Base-by-base conservation (phyloP, 2,888 invertebrate genomes). In the Chrysopilus asiliformis region DNA sequence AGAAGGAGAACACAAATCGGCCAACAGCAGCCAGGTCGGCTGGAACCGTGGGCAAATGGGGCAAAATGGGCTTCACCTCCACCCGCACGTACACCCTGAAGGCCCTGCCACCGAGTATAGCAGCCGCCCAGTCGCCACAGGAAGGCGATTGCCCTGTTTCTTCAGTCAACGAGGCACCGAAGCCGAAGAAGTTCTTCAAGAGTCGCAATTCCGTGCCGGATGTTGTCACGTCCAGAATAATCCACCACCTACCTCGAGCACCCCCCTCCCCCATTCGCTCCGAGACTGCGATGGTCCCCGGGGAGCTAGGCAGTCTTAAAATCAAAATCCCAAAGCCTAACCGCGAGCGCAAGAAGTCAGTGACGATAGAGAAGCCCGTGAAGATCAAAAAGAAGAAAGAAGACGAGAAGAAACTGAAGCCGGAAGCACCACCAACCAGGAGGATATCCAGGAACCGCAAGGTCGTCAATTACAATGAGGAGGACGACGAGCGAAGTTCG, bases 31-130 rank as follows among this genome's bases (percentile, higher is more conserved):
- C 89, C 34, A 78, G 86, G 47, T 87, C 89, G 19, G 83, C 89
- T 47, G 90, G 89, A 45, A 86, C 85, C 20, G 81, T 90, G 47
- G 90, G 90, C 49, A 85, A 89, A 70, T 91, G 90, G 89, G 90
- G 90, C 48, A 85, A 86, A 60, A 89, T 89, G 53, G 87, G 89
- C 45, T 90, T 89, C 63, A 90, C 90, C 16, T 89, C 89, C 4
- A 81, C 89, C 43, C 71, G 90, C 52, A 86, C 63, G 4, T 60
- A 61, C 38, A 52, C 59, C 3, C 45, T 60, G 29, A 53, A 60
- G 14, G 53, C 55, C 10, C 39, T 57, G 31, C 55, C 58, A 31
- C 51, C 56, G 2, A 20, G 40, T 2, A 27, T 33, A 30, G 17
- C 45, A 22, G 54, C 52, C 41, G 54, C 55, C 10, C 48, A 48